Base-by-base conservation (phyloP, 2,888 invertebrate genomes). In the Cryptosula pallasiana region DNA sequence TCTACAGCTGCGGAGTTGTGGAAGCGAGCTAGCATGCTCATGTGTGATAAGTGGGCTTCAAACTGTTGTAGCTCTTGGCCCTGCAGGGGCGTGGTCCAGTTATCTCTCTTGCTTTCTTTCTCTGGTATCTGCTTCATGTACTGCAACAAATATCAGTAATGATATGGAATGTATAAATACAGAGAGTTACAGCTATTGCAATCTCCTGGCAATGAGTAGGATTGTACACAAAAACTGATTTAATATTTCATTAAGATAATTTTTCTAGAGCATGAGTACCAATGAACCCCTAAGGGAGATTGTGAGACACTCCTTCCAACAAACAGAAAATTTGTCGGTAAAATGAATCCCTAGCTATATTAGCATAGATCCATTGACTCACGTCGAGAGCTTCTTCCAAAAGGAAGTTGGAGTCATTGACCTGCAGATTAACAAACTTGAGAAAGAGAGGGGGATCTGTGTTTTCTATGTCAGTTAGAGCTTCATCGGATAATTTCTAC, bases 371-470 rank as follows among this genome's bases (percentile, higher is more conserved):
- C n/a, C n/a, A n/a, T n/a, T n/a, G 29, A 77, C 80, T 80, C 76
- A 84, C 84, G 72, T 79, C 79, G 34, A 86, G 77, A 0, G 95
- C 94, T 82, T 97, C 96, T 82, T 96, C 95, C 75, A 99, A 85
- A 20, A 99, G 87, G 83, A 93, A 98, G 45, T 96, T 95, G 72
- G 96, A 95, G 87, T 99, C 98, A 82, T 99, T 99, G 84, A 98
- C 95, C 23, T 99, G 87, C 75, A 99, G 88, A 87, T 99, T 99
- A 54, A 97, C 90, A 82, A 99, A 99, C 69, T 95, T 89, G 69
- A 98, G 87, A 86, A 97, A 98, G 74, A 96, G 84, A 0, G 96
- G 97, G 2, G 95, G 93, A 75, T 91, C 90, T 0, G 92, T 91
- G 0, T 92, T 92, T 81, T 95, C 94, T 89, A 97, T 95, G 80